Evolutionary conservation across 2,888 invertebrate species (phyloP).

Genomic region (Hetaerina titia): DNA sequence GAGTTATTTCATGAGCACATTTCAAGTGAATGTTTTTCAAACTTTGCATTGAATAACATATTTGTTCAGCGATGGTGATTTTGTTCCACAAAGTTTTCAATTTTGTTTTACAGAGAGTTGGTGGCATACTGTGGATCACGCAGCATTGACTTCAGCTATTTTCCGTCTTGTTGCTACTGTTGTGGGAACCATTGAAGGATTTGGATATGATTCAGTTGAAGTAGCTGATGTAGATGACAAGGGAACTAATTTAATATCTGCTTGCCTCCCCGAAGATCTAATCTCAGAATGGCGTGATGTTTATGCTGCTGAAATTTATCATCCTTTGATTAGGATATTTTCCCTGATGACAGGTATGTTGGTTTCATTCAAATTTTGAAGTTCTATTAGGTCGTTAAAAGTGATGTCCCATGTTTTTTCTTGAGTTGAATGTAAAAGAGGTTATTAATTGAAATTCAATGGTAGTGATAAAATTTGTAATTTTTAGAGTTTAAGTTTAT

Average conservation of each 20-base stretch:
- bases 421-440: no score
- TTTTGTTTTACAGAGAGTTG: conserved; percentile 32
- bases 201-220: conserved; percentile 77
- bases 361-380: background rate
- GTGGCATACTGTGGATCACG: conserved; percentile 26
- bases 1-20: no score
- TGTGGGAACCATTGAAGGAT: conserved; percentile 79
- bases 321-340: conserved; percentile 80
- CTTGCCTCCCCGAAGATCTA: conserved; percentile 77
- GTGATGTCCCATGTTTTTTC: no score
- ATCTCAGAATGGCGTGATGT: conserved; percentile 88
- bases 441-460: no score
- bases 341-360: conserved; percentile 77
- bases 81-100: background rate
- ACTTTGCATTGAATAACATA: background rate
- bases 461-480: no score
- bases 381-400: no score
- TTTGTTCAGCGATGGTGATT: background rate
- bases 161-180: conserved; percentile 38
- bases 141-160: conserved; percentile 42
- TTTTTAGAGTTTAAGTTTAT: no score
- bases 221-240: conserved; percentile 73
- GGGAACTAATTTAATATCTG: conserved; percentile 74
- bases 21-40: no score
- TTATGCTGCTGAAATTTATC: conserved; percentile 83